Base-by-base conservation (phyloP, 2,113 vertebrate species). In the Colaptes auratus region DNA sequence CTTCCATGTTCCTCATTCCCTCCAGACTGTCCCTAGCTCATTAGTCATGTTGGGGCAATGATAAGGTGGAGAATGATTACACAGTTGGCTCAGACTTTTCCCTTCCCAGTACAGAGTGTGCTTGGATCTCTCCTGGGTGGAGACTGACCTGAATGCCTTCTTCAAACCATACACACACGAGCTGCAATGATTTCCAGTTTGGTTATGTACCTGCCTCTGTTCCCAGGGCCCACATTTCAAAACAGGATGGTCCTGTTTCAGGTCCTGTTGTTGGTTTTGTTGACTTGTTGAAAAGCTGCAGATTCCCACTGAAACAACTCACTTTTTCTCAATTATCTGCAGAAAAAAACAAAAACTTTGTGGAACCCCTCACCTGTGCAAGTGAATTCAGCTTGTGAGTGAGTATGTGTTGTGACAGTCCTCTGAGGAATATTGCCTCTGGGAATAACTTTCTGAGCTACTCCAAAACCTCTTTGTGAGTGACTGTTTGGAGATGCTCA, bases 41-140 rank as follows among this genome's bases (percentile, higher is more conserved):
- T 90, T 76, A 95, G 92, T 95, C 92, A 86, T 97, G 96, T 94
- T 83, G 90, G 96, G 93, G 91, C 95, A 88, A 93, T 88, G 84
- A 87, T 90, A 90, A 97, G 96, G 92, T 96, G 96, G 96, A 90
- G 92, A 97, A 97, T 80, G 94, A 95, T 95, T 96, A 93, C 90
- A 90, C 88, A 97, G 96, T 94, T 97, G 96, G 83, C 95, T 96
- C 95, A 96, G 95, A 59, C 86, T 92, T 96, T 96, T 92, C 86
- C 86, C 91, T 95, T 95, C 91, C 93, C 93, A 72, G 95, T 83
- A 82, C 73, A 95, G 82, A 64, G 31, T 77, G 95, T 88, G 80
- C 89, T 77, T 94, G 24, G 7, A 93, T 94, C 95, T 75, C 92
- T 95, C 59, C 96, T 95, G 94, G 97, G 93, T 82, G 91, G 96